These are phyloP conservation scores for Lagocephalus sceleratus DNA, from an alignment of 2,797 vertebrate genomes.

Conservation along the genomic window DNA sequence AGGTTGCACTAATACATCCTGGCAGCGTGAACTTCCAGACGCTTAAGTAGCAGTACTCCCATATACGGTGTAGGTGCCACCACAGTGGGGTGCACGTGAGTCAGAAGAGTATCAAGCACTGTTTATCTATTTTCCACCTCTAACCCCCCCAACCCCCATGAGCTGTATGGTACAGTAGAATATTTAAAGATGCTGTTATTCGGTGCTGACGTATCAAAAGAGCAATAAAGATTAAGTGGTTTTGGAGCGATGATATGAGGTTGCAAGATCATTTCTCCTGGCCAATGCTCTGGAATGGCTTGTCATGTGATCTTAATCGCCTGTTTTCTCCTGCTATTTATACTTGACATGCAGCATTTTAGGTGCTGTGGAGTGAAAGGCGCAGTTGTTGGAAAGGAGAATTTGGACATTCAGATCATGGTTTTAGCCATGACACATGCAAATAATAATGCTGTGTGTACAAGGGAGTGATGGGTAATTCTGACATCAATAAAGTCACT, in stretches of 20 bases:
- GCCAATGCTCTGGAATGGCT: slow-evolving; percentile 12
- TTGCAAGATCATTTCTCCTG: slow-evolving; percentile 12
- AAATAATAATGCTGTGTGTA: background rate
- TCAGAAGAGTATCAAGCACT: too few species aligned
- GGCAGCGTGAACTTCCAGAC: slow-evolving; percentile 47
- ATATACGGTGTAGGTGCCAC: background rate
- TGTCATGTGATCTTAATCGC: slow-evolving; percentile 39
- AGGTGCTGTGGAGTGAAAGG: slow-evolving; percentile 24
- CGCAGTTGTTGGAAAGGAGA: slow-evolving; percentile 31
- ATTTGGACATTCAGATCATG: slow-evolving; percentile 22
- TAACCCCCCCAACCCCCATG: too few species aligned
- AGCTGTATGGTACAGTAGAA: too few species aligned
- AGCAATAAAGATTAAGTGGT: background rate
- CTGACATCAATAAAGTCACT: slow-evolving; percentile 2
- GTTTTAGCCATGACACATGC: slow-evolving; percentile 10
- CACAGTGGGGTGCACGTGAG: too few species aligned
- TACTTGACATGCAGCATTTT: slow-evolving; percentile 19
- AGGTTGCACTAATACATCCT: slow-evolving; percentile 53
- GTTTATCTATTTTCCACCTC: too few species aligned
- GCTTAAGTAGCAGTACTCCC: background rate
- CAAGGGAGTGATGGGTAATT: background rate
- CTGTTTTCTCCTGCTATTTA: slow-evolving; percentile 39
- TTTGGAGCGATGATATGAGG: background rate
- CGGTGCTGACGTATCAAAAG: slow-evolving; percentile 5
- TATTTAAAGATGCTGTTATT: background rate